Evolutionary conservation across 2,113 vertebrate genomes (phyloP).

Genomic region (Xiphophorus maculatus): DNA sequence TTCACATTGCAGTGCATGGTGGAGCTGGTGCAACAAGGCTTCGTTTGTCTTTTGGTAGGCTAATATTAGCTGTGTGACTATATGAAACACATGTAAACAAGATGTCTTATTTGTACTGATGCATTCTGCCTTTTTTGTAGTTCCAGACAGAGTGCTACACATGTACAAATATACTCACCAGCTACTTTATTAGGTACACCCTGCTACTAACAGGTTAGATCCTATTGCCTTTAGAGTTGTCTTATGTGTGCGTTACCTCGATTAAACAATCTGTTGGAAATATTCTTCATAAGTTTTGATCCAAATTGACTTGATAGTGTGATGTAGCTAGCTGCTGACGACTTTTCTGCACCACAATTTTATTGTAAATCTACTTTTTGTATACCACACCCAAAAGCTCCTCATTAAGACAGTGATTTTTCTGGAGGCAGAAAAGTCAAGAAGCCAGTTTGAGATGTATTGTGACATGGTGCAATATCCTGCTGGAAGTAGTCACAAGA

Average conservation of each 20-base stretch:
- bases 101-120: slow-evolving; percentile 6
- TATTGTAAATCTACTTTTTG: not conserved
- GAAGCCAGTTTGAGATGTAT: too few species aligned
- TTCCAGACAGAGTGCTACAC: not conserved
- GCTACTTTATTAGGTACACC: not conserved
- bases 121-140: not conserved
- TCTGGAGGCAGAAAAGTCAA: too few species aligned
- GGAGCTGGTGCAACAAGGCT: slow-evolving; percentile 12
- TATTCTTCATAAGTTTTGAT: not conserved
- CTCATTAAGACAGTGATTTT: not conserved
- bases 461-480: too few species aligned
- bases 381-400: too few species aligned
- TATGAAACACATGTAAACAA: slow-evolving; percentile 22
- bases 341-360: not conserved
- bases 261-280: not conserved
- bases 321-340: not conserved
- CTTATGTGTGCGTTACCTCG: not conserved
- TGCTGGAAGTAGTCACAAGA: too few species aligned
- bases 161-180: not conserved
- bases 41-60: slow-evolving; percentile 20
- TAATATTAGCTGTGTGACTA: slow-evolving; percentile 34
- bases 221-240: not conserved
- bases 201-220: not conserved
- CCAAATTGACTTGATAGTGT: not conserved
- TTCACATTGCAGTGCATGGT: slow-evolving; percentile 17